phyloP scores from a whole-genome alignment of 1,140 invertebrate species.

The Ylistrum balloti region DNA sequence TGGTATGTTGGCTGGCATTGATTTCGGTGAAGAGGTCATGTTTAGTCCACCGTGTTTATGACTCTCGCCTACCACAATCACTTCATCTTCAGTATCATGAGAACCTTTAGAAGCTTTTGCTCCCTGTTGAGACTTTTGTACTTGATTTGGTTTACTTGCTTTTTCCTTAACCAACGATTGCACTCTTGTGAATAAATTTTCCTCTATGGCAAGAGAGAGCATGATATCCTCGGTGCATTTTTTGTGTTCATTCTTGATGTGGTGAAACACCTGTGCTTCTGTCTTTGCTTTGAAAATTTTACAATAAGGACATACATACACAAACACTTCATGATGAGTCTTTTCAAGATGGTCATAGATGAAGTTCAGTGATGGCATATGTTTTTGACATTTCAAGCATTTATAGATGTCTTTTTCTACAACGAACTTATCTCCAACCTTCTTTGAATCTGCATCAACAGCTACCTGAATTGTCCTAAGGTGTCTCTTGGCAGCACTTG shows the following conservation, averaged over 20 bases:
- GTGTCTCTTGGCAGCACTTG: slow-evolving; percentile 74
- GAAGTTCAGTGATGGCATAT: slow-evolving; percentile 74
- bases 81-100: background rate
- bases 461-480: slow-evolving; percentile 71
- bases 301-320: slow-evolving; percentile 75
- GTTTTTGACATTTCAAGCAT: slow-evolving; percentile 74
- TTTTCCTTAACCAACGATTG: slow-evolving; percentile 68
- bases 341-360: slow-evolving; percentile 74
- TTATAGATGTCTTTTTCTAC: slow-evolving; percentile 77
- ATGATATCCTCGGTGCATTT: slow-evolving; percentile 65
- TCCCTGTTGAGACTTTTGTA: slow-evolving; percentile 20
- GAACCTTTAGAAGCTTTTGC: background rate
- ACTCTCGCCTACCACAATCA: background rate
- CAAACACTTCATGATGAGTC: slow-evolving; percentile 75
- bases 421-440: slow-evolving; percentile 64
- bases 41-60: background rate
- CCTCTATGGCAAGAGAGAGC: slow-evolving; percentile 75
- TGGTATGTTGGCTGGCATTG: slow-evolving; percentile 37
- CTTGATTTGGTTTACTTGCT: slow-evolving; percentile 43
- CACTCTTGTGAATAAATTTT: slow-evolving; percentile 71
- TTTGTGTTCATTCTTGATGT: slow-evolving; percentile 68
- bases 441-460: slow-evolving; percentile 63
- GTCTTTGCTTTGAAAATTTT: slow-evolving; percentile 70
- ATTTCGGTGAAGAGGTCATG: background rate
- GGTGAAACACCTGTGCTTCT: slow-evolving; percentile 70